Conservation (phyloP, 1,140 invertebrate species). For the Bombus breviceps region DNA sequence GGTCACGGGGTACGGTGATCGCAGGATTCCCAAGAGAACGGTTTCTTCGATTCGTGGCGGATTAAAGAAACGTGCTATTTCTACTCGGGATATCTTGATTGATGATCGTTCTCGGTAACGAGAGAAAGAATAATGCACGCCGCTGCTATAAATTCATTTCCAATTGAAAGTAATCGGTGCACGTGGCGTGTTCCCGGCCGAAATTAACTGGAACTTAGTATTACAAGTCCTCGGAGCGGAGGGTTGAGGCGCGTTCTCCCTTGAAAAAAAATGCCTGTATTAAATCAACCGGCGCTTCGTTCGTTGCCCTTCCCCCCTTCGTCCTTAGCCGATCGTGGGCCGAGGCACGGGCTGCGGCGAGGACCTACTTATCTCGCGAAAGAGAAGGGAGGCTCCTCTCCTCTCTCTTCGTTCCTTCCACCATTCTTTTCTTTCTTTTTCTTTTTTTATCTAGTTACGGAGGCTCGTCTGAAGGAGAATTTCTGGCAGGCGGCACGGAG, state of each 20-base stretch:
- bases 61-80: background rate
- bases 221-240: slow-evolving; percentile 35
- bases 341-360: slow-evolving; percentile 35
- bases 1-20: background rate
- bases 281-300: slow-evolving; percentile 63
- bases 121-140: background rate
- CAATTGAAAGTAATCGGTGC: slow-evolving; percentile 44
- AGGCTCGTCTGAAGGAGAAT: slow-evolving; percentile 51
- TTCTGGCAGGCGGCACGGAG: slow-evolving; percentile 44
- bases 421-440: slow-evolving; percentile 22
- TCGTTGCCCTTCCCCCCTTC: slow-evolving; percentile 47
- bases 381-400: slow-evolving; percentile 54
- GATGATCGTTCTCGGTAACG: background rate
- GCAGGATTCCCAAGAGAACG: background rate
- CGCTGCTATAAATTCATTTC: slow-evolving; percentile 21
- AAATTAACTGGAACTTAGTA: slow-evolving; percentile 60
- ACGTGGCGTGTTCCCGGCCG: slow-evolving; percentile 6
- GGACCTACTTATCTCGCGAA: slow-evolving; percentile 68
- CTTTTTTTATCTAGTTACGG: slow-evolving; percentile 75
- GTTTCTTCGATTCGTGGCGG: background rate
- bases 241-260: slow-evolving; percentile 38
- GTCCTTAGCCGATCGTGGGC: slow-evolving; percentile 58
- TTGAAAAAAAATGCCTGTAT: slow-evolving; percentile 48
- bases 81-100: background rate
- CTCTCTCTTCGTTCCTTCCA: slow-evolving; percentile 28